Conservation (phyloP, 1,140 invertebrate species). For the Theocolax elegans region DNA sequence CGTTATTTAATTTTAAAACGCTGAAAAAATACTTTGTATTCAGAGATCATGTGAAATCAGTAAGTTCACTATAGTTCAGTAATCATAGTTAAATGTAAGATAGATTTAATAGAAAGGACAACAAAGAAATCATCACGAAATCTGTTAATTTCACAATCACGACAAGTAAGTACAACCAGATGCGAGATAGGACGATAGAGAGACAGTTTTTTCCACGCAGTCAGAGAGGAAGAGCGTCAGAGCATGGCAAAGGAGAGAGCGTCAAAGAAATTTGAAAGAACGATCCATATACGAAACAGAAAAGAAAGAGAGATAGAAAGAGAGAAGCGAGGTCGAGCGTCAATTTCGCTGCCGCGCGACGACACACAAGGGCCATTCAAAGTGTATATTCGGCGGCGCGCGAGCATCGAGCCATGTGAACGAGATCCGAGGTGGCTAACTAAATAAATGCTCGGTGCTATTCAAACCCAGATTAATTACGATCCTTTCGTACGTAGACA, state of each 20-base stretch:
- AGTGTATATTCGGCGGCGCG: slow-evolving; percentile 5
- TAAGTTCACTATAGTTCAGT: too few species aligned
- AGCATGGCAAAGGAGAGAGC: neutral
- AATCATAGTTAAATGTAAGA: too few species aligned
- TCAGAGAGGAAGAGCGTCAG: neutral
- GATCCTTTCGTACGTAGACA: neutral
- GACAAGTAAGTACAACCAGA: too few species aligned
- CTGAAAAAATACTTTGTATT: too few species aligned
- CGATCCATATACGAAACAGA: too few species aligned
- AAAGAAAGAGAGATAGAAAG: too few species aligned
- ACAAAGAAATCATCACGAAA: too few species aligned
- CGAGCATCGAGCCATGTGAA: neutral
- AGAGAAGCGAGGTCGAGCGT: neutral
- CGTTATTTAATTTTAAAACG: too few species aligned
- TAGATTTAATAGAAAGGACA: too few species aligned
- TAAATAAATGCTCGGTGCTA: slow-evolving; percentile 21
- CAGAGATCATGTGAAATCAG: too few species aligned
- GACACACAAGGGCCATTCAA: slow-evolving; percentile 6
- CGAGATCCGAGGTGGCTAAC: slow-evolving; percentile 15
- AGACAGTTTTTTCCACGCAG: neutral
- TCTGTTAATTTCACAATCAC: too few species aligned
- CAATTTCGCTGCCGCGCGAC: neutral
- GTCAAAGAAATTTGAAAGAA: slow-evolving; percentile 22
- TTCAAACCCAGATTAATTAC: slow-evolving; percentile 30
- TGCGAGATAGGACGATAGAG: neutral